Evolutionary conservation across 2,888 invertebrate species (phyloP), one percentile per base, ranked within the genome.

Genomic region (Trissonchulus sp.): DNA sequence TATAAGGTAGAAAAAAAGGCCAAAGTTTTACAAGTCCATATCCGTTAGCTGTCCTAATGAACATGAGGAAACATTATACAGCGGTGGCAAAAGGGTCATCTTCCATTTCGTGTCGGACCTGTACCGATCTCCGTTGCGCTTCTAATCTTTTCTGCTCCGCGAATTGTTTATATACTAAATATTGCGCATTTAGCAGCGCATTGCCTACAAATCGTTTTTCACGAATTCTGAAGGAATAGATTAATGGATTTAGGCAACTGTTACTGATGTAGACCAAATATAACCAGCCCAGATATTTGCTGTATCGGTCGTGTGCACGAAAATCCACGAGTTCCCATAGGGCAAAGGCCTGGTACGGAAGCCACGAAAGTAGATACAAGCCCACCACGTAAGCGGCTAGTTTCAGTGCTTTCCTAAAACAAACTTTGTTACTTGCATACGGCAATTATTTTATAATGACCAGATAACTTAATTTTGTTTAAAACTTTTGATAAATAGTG

Each of bases 251-350:
- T 15, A 65, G 8, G n/a, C 65, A 65, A 28, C 65, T 65, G 34
- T 65, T 28, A 65, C 65, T 34, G 65, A 65, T 34, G 65, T 65
- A 65, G 34, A 65, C n/a, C 3, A 65, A 28, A 65, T 65, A 65
- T 8, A 34, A 15, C 65, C 65, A 65, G 30, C 34, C 65, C 31
- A 65, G 15, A 28, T 31, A 65, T 34, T 28, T 65, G 30, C 31
- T 34, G 65, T 65, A 65, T 31, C 30, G 31, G n/a, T 65, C n/a
- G n/a, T 65, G 65, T 15, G 31, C 34, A 31, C 34, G 8, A 65
- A 28, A 15, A 65, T 65, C 65, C 15, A 28, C 34, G 8, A 31
- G 31, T 34, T 65, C 34, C 65, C 65, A 65, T 15, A 65, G 30
- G 8, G 65, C 3, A 28, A 65, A 31, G 3, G 34, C 31, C 65